phyloP scores from a whole-genome alignment of 1,140 invertebrate genomes.

The Camponotus vicinus region DNA sequence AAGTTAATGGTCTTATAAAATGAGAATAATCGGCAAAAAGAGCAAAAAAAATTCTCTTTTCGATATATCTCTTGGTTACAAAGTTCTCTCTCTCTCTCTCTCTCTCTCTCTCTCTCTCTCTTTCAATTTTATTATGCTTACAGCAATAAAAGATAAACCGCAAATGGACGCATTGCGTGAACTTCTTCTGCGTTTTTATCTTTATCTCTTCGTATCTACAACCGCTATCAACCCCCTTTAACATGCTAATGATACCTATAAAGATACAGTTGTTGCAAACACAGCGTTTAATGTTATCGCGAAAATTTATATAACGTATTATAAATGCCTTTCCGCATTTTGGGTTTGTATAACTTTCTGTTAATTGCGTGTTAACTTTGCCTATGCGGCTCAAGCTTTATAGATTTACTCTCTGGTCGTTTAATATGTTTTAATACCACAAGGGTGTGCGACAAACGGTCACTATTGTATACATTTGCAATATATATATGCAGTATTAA shows the following conservation, averaged over 20 bases:
- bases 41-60: slow-evolving; percentile 39
- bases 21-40: slow-evolving; percentile 51
- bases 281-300: neutral
- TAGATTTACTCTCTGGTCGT: neutral
- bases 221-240: neutral
- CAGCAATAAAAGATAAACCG: neutral
- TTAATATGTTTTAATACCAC: slow-evolving; percentile 21
- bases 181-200: slow-evolving; percentile 48
- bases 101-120: neutral
- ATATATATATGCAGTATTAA: neutral
- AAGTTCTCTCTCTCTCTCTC: neutral
- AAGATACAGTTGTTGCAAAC: neutral
- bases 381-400: neutral
- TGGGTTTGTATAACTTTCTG: neutral
- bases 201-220: neutral
- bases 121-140: slow-evolving; percentile 43
- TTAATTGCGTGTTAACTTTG: slow-evolving; percentile 44
- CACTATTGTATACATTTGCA: neutral
- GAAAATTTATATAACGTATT: slow-evolving; percentile 1
- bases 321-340: no score
- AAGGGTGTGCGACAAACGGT: neutral
- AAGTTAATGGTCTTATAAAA: slow-evolving; percentile 41
- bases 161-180: neutral
- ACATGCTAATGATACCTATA: neutral
- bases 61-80: slow-evolving; percentile 34